Percentiles rank a stretch among this genome's conserved stretches.
These are phyloP conservation scores for Falco biarmicus DNA, from an alignment of 2,797 vertebrate genomes.

Conservation along the genomic window DNA sequence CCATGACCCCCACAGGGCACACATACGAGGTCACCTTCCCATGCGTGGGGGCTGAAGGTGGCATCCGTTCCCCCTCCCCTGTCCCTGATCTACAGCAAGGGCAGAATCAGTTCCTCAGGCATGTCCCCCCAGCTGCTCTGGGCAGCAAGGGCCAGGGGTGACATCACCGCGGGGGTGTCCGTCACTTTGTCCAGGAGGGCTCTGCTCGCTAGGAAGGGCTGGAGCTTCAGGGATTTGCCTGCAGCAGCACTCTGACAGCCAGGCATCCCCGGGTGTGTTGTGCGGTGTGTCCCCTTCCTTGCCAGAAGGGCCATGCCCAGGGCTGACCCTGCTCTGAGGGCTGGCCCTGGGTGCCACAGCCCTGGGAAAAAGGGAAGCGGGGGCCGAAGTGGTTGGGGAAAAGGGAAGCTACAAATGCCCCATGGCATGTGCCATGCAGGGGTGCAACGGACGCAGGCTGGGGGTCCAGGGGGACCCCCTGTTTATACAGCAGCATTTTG, in stretches of 20 bases:
- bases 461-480: no score
- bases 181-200: not conserved
- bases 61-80: fast-evolving
- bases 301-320: fast-evolving
- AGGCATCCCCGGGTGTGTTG: no score
- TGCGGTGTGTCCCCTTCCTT: no score
- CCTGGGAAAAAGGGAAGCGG: not conserved
- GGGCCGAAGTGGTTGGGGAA: not conserved
- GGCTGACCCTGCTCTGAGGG: not conserved
- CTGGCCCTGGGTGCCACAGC: not conserved
- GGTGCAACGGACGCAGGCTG: no score
- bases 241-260: not conserved
- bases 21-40: not conserved
- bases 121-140: not conserved
- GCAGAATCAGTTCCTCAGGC: not conserved
- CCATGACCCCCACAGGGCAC: fast-evolving
- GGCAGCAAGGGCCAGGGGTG: not conserved
- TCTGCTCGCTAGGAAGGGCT: not conserved
- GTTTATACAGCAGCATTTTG: not conserved
- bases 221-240: not conserved
- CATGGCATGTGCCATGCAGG: fast-evolving
- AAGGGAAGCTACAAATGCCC: not conserved
- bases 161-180: not conserved
- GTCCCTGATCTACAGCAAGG: not conserved
- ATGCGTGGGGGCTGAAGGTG: fast-evolving